Evolutionary conservation across 2,113 vertebrate genomes (phyloP).

Genomic region (Pteropus alecto): DNA sequence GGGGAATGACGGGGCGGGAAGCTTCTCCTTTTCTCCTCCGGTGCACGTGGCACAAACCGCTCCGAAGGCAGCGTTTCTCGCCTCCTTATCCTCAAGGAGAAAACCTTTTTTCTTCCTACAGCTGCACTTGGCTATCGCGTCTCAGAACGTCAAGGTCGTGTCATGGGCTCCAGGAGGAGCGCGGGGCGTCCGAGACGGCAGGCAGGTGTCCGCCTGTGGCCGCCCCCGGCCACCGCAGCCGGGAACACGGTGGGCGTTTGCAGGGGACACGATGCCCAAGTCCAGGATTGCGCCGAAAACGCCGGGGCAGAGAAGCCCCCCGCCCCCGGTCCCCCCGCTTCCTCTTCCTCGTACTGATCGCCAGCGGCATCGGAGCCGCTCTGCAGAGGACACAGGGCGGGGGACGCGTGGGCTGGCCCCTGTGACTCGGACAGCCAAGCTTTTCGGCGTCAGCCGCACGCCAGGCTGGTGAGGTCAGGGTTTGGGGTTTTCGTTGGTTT

Average conservation of each 20-base stretch:
- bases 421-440: not conserved
- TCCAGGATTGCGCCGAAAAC: too few species aligned
- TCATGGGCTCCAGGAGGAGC: rapidly evolving
- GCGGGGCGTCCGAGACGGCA: rapidly evolving
- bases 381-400: not conserved
- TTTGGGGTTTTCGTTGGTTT: not conserved
- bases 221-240: rapidly evolving
- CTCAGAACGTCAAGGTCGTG: rapidly evolving
- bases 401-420: rapidly evolving
- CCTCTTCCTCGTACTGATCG: not conserved
- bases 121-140: not conserved
- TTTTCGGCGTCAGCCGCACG: not conserved
- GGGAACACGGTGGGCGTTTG: rapidly evolving
- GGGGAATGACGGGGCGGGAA: not conserved
- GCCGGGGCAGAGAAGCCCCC: rapidly evolving
- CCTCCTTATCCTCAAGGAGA: not conserved
- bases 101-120: not conserved
- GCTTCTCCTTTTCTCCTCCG: not conserved
- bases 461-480: not conserved
- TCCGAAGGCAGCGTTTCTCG: not conserved
- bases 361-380: not conserved
- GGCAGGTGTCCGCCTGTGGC: rapidly evolving
- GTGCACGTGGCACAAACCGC: not conserved
- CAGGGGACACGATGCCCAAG: not conserved
- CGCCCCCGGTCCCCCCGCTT: not conserved